phyloP scores from a whole-genome alignment of 2,888 invertebrate genomes.

The Diogma glabrata region DNA sequence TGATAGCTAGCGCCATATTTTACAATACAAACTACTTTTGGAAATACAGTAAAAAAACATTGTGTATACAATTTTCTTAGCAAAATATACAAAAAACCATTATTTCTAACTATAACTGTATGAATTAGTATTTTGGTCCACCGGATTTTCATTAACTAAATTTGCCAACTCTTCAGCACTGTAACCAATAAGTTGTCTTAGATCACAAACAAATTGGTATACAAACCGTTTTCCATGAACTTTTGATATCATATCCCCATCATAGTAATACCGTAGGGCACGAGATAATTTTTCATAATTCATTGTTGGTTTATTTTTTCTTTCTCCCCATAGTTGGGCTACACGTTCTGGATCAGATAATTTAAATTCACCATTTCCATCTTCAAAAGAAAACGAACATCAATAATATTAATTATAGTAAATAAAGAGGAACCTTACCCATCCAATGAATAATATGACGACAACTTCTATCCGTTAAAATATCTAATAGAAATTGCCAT shows the following conservation, averaged over 20 bases:
- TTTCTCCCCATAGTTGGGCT: slow-evolving; percentile 75
- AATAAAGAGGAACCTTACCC: slow-evolving; percentile 19
- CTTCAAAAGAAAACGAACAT: slow-evolving; percentile 28
- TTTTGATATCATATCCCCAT: slow-evolving; percentile 89
- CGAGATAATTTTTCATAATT: slow-evolving; percentile 85
- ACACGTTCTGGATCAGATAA: slow-evolving; percentile 74
- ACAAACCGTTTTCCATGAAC: slow-evolving; percentile 79
- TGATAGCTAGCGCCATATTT: too few relatives aligned
- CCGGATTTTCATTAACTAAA: slow-evolving; percentile 43
- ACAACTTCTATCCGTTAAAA: slow-evolving; percentile 71
- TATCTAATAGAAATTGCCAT: slow-evolving; percentile 83
- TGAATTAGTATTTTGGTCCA: neutral
- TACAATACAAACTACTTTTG: neutral
- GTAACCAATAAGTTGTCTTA: slow-evolving; percentile 76
- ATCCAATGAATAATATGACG: slow-evolving; percentile 73
- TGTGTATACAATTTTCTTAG: neutral
- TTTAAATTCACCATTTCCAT: slow-evolving; percentile 74
- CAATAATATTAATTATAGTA: neutral
- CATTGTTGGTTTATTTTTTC: slow-evolving; percentile 91
- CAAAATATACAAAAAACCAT: neutral
- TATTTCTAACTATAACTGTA: neutral
- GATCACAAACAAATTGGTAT: slow-evolving; percentile 92
- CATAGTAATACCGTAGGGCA: slow-evolving; percentile 81
- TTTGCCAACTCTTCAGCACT: slow-evolving; percentile 67
- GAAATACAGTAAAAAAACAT: neutral